Base-by-base conservation (phyloP, 2,888 invertebrate species). In the Drosophila conformis region DNA sequence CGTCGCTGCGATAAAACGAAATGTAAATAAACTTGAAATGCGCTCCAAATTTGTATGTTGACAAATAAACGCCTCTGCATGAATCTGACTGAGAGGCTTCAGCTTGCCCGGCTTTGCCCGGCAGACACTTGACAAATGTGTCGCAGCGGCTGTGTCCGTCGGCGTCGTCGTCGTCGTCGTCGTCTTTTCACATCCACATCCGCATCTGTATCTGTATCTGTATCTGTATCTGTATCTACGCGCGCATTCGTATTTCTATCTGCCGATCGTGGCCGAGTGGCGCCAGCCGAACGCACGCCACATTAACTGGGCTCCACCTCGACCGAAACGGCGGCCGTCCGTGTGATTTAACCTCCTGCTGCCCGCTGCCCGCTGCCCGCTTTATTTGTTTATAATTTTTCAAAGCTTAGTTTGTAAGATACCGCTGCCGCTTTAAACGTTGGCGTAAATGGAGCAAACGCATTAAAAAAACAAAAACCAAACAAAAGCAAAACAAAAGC, bases 41-140 rank as follows among this genome's bases (percentile, higher is more conserved):
- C 80, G 82, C 88, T 84, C 89, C 72, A 80, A 82, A 75, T 78
- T 83, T 72, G 67, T 73, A 69, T 87, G 87, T 89, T 84, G 83
- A 89, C 83, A 84, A 83, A 84, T 88, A 90, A 86, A 86, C 90
- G 85, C 90, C 90, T 86, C 90, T 90, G 89, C 85, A 74, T 36
- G 59, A 25, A 42, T 21, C 29, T 21, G 21, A 40, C 29, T 21
- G 21, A 57, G 57, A 31, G n/a, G 57, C 25, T 56, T 54, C 15
- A 15, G 35, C 25, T 35, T 11, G 27, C 21, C 31, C 25, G 35
- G 35, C 27, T 27, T 27, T 27, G 27, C n/a, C 27, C 27, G 59
- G 46, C 52, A 77, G 69, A 74, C 90, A 88, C 80, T 85, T 89
- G 86, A 85, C 88, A 85, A 87, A 87, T 84, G 87, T 74, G 69